These are phyloP conservation scores for Matsumyia berberina DNA, from an alignment of 2,888 invertebrate genomes.

Conservation along the genomic window DNA sequence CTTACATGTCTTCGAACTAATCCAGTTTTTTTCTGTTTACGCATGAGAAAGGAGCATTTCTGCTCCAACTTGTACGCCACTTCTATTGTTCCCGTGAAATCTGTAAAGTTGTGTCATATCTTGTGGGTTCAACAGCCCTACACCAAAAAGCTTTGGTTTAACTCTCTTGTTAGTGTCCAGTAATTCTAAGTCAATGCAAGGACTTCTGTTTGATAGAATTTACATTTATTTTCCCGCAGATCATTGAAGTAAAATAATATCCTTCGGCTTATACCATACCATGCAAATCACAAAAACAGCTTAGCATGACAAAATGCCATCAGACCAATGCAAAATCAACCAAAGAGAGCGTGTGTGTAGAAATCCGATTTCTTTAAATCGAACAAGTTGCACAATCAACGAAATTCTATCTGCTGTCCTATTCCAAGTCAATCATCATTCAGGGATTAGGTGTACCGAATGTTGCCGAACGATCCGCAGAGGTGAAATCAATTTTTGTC, in stretches of 20 bases:
- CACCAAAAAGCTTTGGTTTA: no score
- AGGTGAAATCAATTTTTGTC: slow-evolving; percentile 62
- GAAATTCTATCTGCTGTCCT: slow-evolving; percentile 37
- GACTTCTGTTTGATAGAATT: no score
- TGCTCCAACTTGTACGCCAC: no score
- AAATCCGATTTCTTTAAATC: slow-evolving; percentile 52
- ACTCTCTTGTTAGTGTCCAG: no score
- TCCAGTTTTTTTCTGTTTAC: no score
- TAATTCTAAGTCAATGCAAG: no score
- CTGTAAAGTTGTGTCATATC: no score
- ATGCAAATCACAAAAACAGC: slow-evolving; percentile 23
- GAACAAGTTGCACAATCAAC: slow-evolving; percentile 54
- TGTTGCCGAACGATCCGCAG: slow-evolving; percentile 26
- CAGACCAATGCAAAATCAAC: slow-evolving; percentile 3
- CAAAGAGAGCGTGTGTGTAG: neutral
- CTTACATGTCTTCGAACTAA: no score
- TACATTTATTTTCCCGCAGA: neutral
- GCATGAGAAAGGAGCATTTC: no score
- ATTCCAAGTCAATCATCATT: slow-evolving; percentile 65
- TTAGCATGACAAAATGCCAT: slow-evolving; percentile 50
- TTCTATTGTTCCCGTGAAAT: no score
- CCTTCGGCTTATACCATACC: neutral
- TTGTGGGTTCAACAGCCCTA: no score
- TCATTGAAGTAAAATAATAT: neutral
- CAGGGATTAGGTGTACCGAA: slow-evolving; percentile 59